Base-by-base conservation (phyloP, 1,140 invertebrate genomes). In the Lasioglossum albipes region DNA sequence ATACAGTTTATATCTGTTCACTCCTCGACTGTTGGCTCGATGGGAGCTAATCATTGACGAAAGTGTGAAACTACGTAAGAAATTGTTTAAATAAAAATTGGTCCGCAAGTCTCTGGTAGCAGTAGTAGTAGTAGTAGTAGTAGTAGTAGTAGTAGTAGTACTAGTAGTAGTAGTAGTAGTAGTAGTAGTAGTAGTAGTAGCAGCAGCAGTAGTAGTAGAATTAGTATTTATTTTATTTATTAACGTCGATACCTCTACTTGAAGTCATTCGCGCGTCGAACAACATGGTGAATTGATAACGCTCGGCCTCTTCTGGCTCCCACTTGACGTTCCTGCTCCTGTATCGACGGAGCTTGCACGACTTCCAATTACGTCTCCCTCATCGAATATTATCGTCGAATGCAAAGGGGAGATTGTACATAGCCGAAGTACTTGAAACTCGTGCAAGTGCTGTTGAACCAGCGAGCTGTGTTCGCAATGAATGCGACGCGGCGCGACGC, bases 201-300 rank as follows among this genome's bases (percentile, higher is more conserved):
- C 54, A 57, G 59, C 41, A 71, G 45, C 65, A 64, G 69, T 79
- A 79, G 61, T 27, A 67, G 45, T 74, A 77, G 64, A 31, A 62
- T 79, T 82, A 74, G 52, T 84, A 84, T 82, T 84, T 84, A 84
- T 82, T 84, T 18, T 84, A 84, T 86, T 85, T 86, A 85, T 85
- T 86, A 73, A 79, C 61, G 41, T 52, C 20, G 77, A 85, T 75
- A 79, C 54, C 73, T 85, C 69, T 77, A 61, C 61, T 65, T 42
- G 62, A 74, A 74, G 54, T 68, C 74, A 49, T 65, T 78, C 59
- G 27, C 70, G 65, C 27, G 59, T 84, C 57, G 67, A 66, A 81
- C 52, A 62, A 64, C 73, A 74, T 49, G 41, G 64, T n/a, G 31
- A 61, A 76, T 49, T 57, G 42, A 77, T 41, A 62, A 62, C 20